These are phyloP conservation scores for Copidosoma floridanum DNA, from an alignment of 1,140 invertebrate genomes.

Conservation along the genomic window DNA sequence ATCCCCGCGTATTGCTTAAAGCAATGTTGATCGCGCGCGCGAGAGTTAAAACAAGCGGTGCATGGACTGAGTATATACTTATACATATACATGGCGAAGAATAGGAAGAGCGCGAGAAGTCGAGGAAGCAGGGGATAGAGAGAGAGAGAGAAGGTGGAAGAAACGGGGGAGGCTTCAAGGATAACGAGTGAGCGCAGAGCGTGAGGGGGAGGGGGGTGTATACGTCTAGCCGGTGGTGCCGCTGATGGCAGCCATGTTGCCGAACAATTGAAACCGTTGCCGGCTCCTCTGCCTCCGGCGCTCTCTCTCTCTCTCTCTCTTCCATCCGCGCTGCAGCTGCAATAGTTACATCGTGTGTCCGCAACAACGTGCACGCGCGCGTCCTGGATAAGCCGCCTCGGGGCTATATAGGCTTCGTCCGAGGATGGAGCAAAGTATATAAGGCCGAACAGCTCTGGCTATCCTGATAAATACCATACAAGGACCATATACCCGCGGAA, in stretches of 20 bases:
- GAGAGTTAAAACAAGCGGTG: too few species aligned
- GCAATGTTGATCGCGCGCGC: too few species aligned
- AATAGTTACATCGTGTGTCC: constrained; percentile 11
- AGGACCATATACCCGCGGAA: too few species aligned
- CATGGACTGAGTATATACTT: too few species aligned
- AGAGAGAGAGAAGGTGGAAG: neutral
- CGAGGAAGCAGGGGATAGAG: too few species aligned
- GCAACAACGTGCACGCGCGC: constrained; percentile 10
- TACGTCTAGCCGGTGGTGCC: neutral
- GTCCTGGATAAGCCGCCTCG: constrained; percentile 4
- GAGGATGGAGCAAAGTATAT: too few species aligned
- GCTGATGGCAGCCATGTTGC: constrained; percentile 40
- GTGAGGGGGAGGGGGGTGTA: constrained; percentile 10
- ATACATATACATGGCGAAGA: too few species aligned
- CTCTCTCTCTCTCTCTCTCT: constrained; percentile 32
- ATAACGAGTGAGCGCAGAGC: constrained; percentile 53
- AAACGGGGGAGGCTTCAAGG: constrained; percentile 44
- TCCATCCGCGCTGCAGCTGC: constrained; percentile 37
- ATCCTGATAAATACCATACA: too few species aligned
- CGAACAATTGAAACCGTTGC: constrained; percentile 54
- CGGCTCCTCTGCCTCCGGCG: constrained; percentile 24
- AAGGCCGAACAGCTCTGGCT: too few species aligned
- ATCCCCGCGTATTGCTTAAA: too few species aligned
- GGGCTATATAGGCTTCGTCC: too few species aligned
- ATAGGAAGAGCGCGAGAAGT: too few species aligned